Evolutionary conservation across 2,113 vertebrate species (phyloP).

Genomic region (Aldabrachelys gigantea): DNA sequence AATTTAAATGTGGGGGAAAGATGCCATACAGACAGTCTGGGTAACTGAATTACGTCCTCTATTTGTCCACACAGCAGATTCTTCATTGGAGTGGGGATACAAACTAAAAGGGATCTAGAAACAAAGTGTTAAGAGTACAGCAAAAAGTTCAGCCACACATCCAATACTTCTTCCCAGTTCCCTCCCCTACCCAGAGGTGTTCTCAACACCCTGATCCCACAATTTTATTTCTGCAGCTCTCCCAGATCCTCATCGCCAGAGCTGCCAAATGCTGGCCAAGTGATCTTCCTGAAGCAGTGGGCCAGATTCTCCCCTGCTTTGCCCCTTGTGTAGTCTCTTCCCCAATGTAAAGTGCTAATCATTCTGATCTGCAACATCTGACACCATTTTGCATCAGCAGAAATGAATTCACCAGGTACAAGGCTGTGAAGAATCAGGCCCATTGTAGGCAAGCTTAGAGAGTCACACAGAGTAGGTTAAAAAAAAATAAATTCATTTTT

Average conservation of each 20-base stretch:
- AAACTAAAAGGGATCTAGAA: neutral
- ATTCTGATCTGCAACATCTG: neutral
- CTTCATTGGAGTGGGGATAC: neutral
- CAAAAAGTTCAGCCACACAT: neutral
- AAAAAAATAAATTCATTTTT: neutral
- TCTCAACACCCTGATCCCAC: neutral
- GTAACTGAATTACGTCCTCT: fast-evolving
- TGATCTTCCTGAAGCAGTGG: neutral
- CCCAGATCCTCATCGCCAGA: neutral
- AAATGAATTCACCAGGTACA: neutral
- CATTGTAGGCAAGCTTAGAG: neutral
- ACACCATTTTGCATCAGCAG: neutral
- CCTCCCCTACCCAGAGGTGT: neutral
- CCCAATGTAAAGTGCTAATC: neutral
- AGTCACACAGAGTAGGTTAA: neutral
- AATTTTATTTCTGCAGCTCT: neutral
- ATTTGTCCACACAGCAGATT: neutral
- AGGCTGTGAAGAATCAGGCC: neutral
- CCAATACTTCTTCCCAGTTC: neutral
- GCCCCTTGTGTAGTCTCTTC: neutral
- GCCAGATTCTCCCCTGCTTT: neutral
- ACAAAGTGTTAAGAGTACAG: neutral
- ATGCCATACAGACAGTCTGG: neutral
- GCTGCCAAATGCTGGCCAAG: neutral
- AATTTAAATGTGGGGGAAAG: neutral